A percentile compares a stretch with the other conserved stretches of the same genome.
These are phyloP conservation scores for Anabas testudineus DNA, from an alignment of 2,797 vertebrate species.

Conservation along the genomic window DNA sequence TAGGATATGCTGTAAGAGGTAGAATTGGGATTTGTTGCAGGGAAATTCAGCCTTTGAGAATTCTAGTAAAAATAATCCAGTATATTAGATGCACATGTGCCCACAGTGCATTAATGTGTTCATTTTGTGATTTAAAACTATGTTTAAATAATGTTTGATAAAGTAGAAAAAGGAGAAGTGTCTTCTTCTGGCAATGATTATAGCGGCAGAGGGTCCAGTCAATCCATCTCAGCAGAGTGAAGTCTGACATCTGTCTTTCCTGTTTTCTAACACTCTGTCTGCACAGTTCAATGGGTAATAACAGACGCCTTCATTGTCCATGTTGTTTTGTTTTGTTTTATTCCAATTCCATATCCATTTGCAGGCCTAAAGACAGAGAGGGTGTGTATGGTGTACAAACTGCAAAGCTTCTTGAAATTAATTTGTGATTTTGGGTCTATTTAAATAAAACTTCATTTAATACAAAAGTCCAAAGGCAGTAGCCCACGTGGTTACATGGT, in stretches of 20 bases:
- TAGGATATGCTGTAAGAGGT: slow-evolving; percentile 46
- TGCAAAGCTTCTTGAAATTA: too few relatives aligned
- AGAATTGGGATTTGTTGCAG: slow-evolving; percentile 52
- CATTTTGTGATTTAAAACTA: neutral
- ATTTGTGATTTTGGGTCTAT: too few relatives aligned
- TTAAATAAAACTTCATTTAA: too few relatives aligned
- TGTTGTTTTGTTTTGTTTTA: too few relatives aligned
- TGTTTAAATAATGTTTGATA: neutral
- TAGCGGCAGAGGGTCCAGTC: slow-evolving; percentile 21
- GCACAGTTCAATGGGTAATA: too few relatives aligned
- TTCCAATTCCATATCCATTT: too few relatives aligned
- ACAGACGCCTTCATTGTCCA: too few relatives aligned
- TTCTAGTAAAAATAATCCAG: too few relatives aligned
- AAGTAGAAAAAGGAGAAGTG: neutral
- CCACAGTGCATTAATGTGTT: neutral
- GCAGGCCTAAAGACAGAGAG: too few relatives aligned
- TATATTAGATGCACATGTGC: slow-evolving; percentile 13
- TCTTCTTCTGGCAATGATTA: neutral
- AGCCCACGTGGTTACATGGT: too few relatives aligned
- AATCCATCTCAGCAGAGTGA: slow-evolving; percentile 9
- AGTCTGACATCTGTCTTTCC: neutral
- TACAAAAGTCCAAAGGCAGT: too few relatives aligned
- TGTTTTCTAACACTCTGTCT: neutral
- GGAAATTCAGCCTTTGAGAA: slow-evolving; percentile 37
- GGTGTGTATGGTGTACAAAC: too few relatives aligned